Conservation (phyloP, 53 echinoderm and acorn worm species). For the Arbacia lixula region DNA sequence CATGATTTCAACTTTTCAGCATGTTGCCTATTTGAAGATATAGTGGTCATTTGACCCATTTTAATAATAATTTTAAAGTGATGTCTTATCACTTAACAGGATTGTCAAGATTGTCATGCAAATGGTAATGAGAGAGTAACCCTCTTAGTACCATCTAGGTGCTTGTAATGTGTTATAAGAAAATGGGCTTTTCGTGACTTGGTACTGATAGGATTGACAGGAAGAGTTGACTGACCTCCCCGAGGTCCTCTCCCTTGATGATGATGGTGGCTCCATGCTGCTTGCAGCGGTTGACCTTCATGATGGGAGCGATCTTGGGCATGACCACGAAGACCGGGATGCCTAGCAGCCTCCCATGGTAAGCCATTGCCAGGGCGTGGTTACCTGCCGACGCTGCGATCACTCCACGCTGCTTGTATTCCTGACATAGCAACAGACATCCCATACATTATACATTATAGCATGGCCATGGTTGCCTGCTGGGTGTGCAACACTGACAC, state of each 20-base stretch:
- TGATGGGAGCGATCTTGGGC: slow-evolving; percentile 98
- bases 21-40: no score
- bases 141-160: no score
- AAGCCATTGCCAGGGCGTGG: slow-evolving; percentile 94
- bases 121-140: no score
- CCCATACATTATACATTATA: slow-evolving; percentile 80
- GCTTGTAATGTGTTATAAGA: no score
- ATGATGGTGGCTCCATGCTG: slow-evolving; percentile 88
- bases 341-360: slow-evolving; percentile 79
- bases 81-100: no score
- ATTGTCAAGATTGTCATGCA: no score
- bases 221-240: slow-evolving; percentile 79
- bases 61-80: no score
- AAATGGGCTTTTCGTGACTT: no score
- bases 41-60: no score
- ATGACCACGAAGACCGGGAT: slow-evolving; percentile 89
- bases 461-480: slow-evolving; percentile 98
- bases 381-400: slow-evolving; percentile 98
- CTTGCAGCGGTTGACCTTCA: slow-evolving; percentile 92
- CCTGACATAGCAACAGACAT: slow-evolving; percentile 58
- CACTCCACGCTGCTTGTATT: slow-evolving; percentile 84
- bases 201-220: no score
- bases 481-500: no score
- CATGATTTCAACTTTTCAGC: no score
- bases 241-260: slow-evolving; percentile 87